Evolutionary conservation across 2,797 vertebrate genomes (phyloP).

Genomic region (Jordanella pulchra): DNA sequence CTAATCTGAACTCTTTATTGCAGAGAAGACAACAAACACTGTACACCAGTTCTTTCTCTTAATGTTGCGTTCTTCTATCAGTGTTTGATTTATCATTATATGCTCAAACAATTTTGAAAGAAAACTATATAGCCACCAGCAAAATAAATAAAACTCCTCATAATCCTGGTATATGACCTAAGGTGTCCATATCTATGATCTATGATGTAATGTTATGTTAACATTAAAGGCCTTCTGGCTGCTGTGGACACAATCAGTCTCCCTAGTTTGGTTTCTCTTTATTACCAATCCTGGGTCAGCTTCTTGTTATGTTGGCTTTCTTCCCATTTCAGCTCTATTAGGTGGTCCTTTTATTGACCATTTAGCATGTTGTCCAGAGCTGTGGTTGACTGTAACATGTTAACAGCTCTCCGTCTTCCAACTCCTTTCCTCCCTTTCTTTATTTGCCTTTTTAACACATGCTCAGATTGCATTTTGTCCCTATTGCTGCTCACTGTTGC

Average conservation of each 20-base stretch:
- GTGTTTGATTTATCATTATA: conserved; percentile 19
- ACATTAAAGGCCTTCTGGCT: conserved; percentile 20
- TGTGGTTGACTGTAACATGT: conserved; percentile 26
- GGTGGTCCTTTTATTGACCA: conserved; percentile 40
- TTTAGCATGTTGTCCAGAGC: conserved; percentile 40
- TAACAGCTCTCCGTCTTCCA: conserved; percentile 36
- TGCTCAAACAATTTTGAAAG: conserved; percentile 26
- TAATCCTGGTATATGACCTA: conserved; percentile 26
- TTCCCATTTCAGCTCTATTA: conserved; percentile 40
- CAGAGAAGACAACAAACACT: too few species aligned
- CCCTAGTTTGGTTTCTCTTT: conserved; percentile 21
- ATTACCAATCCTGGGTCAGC: conserved; percentile 39
- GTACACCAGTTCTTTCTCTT: not conserved
- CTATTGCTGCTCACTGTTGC: conserved; percentile 5
- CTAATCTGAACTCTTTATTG: too few species aligned
- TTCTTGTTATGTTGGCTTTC: conserved; percentile 31
- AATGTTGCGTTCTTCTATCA: not conserved
- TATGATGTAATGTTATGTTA: conserved; percentile 31
- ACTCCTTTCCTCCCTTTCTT: conserved; percentile 22
- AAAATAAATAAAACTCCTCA: conserved; percentile 30
- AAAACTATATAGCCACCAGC: conserved; percentile 19
- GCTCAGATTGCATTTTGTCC: conserved; percentile 23
- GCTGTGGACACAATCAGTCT: conserved; percentile 15
- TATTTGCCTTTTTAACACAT: conserved; percentile 4
- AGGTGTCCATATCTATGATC: conserved; percentile 31